Base-by-base conservation (phyloP, 2,113 vertebrate genomes). In the Geococcyx californianus region DNA sequence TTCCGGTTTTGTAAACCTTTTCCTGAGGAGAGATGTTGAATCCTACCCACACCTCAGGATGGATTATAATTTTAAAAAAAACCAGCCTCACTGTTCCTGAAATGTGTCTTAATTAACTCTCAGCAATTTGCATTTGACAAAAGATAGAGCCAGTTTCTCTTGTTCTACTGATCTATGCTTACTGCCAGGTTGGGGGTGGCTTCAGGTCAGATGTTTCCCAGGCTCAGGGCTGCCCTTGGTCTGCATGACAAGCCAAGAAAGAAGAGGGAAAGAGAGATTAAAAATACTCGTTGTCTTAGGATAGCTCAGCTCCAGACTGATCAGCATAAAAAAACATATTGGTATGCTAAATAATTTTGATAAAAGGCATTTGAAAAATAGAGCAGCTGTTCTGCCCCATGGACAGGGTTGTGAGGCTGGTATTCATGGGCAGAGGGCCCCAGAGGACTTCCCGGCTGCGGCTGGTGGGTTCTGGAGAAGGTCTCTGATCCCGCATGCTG, bases 121-220 rank as follows among this genome's bases (percentile, higher is more conserved):
- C 38, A 76, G 34, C 81, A 89, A 94, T 97, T 96, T 96, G 88
- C 88, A 96, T 94, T 73, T 94, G 95, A 90, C 95, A 85, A 94
- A 94, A 96, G 88, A 92, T 81, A 93, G 73, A 97, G 92, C 96
- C 94, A 96, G 93, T 96, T 95, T 89, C 93, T 96, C 96, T 90
- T 87, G 96, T 97, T 96, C 55, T 77, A 2, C 92, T 54, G 72
- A 96, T 93, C 88, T 86, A 13, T 24, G 66, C 74, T 82, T 91
- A 84, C 20, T 68, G 89, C 87, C 84, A 87, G 89, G 60, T 93
- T 6, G 60, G 60, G 86, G 94, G 95, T 95, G 91, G 91, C 87
- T 95, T 84, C 4, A 0, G 96, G 96, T 95, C 95, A 96, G 91
- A 59, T 85, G 91, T 95, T 97, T 96, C 96, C 91, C 96, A 96